Conservation (phyloP, 35 echinoderm and acorn worm species). For the Stichopus chloronotus region DNA sequence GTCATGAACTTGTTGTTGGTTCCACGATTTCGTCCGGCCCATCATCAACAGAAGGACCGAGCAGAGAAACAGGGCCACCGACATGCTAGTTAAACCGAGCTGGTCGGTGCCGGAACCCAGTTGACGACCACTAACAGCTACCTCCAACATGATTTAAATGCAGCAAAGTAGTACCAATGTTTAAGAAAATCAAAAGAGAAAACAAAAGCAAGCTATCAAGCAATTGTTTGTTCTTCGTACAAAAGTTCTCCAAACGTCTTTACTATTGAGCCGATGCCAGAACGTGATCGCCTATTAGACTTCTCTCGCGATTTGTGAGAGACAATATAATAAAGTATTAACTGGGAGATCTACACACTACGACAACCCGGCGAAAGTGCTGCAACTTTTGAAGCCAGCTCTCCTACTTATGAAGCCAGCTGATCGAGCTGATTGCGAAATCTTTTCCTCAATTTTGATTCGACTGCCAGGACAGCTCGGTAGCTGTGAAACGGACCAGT, state of each 20-base stretch:
- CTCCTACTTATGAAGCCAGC: conserved; percentile 1
- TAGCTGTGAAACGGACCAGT: conserved; percentile 37
- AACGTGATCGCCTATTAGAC: no score
- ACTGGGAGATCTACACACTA: no score
- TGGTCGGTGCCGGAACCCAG: neutral
- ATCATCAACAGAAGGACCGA: conserved; percentile 14
- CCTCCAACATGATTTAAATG: neutral
- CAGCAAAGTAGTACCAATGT: no score
- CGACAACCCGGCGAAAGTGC: no score
- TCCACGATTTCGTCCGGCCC: neutral
- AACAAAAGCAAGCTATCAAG: no score
- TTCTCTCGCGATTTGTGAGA: no score
- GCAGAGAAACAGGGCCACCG: conserved; percentile 13
- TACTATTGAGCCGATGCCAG: no score
- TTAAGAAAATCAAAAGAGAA: no score
- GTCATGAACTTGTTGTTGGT: neutral
- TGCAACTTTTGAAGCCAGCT: conserved; percentile 12
- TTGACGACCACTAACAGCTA: neutral
- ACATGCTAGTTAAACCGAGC: conserved; percentile 14
- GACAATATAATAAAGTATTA: no score
- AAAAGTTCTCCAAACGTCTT: no score
- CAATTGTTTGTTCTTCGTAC: no score
- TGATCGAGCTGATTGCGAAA: conserved; percentile 45
- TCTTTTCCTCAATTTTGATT: neutral
- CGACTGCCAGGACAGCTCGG: neutral